Evolutionary conservation across 2,888 invertebrate genomes (phyloP).

Genomic region (Conchocele bisecta): DNA sequence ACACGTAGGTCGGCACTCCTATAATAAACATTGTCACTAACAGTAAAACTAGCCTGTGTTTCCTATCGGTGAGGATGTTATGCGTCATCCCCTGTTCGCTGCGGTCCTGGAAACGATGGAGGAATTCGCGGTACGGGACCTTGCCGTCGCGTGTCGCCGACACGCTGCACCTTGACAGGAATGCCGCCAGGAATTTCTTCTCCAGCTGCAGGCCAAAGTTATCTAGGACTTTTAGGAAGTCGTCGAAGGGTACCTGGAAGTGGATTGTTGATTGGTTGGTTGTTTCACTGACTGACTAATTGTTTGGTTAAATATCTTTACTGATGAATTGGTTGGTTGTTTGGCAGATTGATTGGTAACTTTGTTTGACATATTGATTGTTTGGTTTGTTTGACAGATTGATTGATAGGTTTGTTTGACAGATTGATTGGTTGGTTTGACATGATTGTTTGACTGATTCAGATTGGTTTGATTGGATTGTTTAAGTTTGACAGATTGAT

Average conservation of each 20-base stretch:
- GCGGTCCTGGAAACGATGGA: slow-evolving; percentile 82
- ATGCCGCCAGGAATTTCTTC: slow-evolving; percentile 78
- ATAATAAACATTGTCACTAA: slow-evolving; percentile 54
- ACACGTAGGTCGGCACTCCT: slow-evolving; percentile 34
- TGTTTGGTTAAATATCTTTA: no score
- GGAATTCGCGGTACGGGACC: slow-evolving; percentile 81
- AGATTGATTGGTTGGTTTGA: no score
- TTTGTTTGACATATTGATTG: no score
- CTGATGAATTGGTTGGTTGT: no score
- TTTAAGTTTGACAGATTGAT: no score
- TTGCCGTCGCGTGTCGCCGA: slow-evolving; percentile 69
- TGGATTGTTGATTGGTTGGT: no score
- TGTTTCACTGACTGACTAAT: no score
- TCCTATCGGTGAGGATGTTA: slow-evolving; percentile 78
- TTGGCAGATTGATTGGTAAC: no score
- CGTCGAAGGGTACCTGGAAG: slow-evolving; percentile 74
- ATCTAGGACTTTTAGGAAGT: slow-evolving; percentile 77
- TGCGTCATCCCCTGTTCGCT: slow-evolving; percentile 82
- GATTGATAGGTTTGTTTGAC: no score
- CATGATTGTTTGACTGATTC: no score
- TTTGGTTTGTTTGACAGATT: no score
- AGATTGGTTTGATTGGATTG: no score
- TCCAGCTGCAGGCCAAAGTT: slow-evolving; percentile 78
- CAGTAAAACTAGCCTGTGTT: slow-evolving; percentile 77
- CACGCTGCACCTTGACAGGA: slow-evolving; percentile 80